Conservation (phyloP, 2,888 invertebrate genomes). For the Idaea straminata region DNA sequence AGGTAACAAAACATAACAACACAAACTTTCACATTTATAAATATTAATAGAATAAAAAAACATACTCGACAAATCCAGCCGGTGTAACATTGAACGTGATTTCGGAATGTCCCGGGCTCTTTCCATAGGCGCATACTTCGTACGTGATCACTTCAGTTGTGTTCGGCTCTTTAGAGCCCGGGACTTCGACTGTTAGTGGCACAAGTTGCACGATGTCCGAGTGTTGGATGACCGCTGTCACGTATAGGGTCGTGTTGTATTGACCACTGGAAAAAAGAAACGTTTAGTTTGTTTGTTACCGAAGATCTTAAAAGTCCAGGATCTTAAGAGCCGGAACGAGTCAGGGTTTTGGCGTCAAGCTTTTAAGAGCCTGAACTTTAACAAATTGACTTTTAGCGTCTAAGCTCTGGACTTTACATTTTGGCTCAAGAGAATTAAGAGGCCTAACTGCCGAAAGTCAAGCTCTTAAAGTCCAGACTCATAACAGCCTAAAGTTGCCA, state of each 20-base stretch:
- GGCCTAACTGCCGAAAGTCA: no score
- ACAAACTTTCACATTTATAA: background rate
- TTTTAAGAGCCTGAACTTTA: no score
- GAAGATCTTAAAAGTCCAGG: no score
- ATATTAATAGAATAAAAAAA: slow-evolving; percentile 20
- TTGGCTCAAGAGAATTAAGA: no score
- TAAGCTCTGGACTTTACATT: no score
- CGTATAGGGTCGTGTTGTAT: slow-evolving; percentile 60
- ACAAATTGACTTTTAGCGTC: no score
- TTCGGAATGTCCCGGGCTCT: slow-evolving; percentile 84
- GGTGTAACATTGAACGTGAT: slow-evolving; percentile 82
- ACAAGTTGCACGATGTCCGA: slow-evolving; percentile 80
- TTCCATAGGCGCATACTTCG: slow-evolving; percentile 79
- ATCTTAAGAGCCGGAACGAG: no score
- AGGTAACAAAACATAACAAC: background rate
- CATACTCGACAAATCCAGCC: slow-evolving; percentile 71
- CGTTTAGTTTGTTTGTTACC: background rate
- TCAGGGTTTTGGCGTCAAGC: no score
- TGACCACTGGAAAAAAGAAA: slow-evolving; percentile 60
- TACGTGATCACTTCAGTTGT: slow-evolving; percentile 58
- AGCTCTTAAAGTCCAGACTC: no score
- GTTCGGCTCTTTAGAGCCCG: slow-evolving; percentile 53
- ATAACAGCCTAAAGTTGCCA: no score
- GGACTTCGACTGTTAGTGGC: slow-evolving; percentile 68
- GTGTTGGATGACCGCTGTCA: slow-evolving; percentile 83